phyloP scores from a whole-genome alignment of 2,888 invertebrate genomes.

The Nudaria mundana region DNA sequence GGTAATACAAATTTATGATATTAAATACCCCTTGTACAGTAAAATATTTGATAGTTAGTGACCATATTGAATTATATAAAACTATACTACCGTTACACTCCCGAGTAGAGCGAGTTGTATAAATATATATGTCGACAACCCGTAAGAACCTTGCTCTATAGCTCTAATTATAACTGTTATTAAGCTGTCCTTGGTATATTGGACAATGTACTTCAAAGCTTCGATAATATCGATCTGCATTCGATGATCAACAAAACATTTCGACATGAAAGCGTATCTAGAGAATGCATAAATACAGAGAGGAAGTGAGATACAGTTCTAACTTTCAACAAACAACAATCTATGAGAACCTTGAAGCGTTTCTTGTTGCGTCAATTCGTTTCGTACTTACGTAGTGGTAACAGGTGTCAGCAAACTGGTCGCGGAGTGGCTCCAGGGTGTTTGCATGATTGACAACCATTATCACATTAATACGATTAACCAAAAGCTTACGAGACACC shows the following conservation, averaged over 20 bases:
- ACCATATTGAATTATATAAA: constrained; percentile 4
- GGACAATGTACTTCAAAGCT: constrained; percentile 51
- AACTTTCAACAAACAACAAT: constrained; percentile 66
- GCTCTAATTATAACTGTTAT: constrained; percentile 44
- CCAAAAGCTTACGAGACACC: constrained; percentile 61
- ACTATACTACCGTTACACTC: constrained; percentile 13
- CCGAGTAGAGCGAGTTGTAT: constrained; percentile 22
- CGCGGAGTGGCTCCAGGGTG: constrained; percentile 67
- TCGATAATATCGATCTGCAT: constrained; percentile 48
- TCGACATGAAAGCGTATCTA: constrained; percentile 64
- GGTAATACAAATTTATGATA: no score
- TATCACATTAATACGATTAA: constrained; percentile 76
- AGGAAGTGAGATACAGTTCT: constrained; percentile 60
- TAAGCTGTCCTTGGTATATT: constrained; percentile 41
- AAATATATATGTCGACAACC: constrained; percentile 35
- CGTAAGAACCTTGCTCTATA: constrained; percentile 32
- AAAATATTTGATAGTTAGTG: constrained; percentile 2
- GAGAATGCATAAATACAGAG: constrained; percentile 64
- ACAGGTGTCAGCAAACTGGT: constrained; percentile 66
- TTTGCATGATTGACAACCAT: constrained; percentile 81
- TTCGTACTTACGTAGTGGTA: constrained; percentile 71
- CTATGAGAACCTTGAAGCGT: constrained; percentile 68
- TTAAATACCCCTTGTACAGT: no score
- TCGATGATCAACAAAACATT: constrained; percentile 49
- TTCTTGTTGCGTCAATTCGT: constrained; percentile 68